A percentile compares a stretch with the other conserved stretches of the same genome.
Evolutionary conservation across 2,113 vertebrate species (phyloP).

Genomic region (Psephotus haematonotus): DNA sequence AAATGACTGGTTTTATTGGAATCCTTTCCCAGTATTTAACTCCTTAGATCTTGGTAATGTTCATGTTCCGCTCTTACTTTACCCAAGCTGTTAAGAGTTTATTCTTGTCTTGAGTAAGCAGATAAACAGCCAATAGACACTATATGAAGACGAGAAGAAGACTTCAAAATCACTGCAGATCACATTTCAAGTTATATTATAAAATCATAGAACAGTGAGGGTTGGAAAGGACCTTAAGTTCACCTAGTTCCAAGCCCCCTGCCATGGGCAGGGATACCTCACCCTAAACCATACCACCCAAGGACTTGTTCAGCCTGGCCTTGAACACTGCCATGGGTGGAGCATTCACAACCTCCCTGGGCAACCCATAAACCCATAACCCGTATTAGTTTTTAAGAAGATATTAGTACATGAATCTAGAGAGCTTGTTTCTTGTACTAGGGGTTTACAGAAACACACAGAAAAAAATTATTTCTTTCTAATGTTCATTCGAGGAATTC

Average conservation of each 20-base stretch:
- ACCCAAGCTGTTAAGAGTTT: background rate
- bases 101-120: background rate
- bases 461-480: background rate
- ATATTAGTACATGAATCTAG: background rate
- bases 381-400: background rate
- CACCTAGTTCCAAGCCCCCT: too few species aligned
- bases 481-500: background rate
- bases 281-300: too few species aligned
- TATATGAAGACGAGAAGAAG: background rate
- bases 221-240: too few species aligned
- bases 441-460: background rate
- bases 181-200: background rate
- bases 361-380: too few species aligned
- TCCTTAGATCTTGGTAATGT: background rate
- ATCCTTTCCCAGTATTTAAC: background rate
- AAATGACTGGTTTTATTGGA: background rate
- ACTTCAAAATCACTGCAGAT: slow-evolving; percentile 35
- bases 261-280: too few species aligned
- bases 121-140: background rate
- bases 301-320: too few species aligned
- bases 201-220: too few species aligned
- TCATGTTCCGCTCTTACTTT: background rate
- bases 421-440: background rate
- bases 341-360: too few species aligned
- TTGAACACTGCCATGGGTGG: too few species aligned